Conservation (phyloP, 2,888 invertebrate species). For the Dysmachus trigonus region DNA sequence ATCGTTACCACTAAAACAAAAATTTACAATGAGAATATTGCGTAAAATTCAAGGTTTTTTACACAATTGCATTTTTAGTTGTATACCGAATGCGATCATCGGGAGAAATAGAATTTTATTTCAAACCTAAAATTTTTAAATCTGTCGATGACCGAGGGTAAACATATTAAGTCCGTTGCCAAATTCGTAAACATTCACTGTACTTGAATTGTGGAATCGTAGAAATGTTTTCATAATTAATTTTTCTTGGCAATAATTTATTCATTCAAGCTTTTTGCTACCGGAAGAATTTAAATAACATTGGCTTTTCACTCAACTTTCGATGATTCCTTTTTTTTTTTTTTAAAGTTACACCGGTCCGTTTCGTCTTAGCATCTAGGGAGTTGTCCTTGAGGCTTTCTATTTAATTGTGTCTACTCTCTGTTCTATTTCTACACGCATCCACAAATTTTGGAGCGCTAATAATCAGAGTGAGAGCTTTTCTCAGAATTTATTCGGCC, state of each 20-base stretch:
- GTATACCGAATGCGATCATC: conserved; percentile 10
- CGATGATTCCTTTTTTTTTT: background rate
- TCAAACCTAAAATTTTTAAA: conserved; percentile 8
- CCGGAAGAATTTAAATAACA: background rate
- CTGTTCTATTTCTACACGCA: background rate
- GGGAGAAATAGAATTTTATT: conserved; percentile 8
- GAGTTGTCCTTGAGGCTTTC: background rate
- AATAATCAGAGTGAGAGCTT: background rate
- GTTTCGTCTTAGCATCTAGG: background rate
- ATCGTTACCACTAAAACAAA: background rate
- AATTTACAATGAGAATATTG: background rate
- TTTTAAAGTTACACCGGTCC: background rate
- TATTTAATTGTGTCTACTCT: background rate
- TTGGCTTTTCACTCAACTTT: background rate
- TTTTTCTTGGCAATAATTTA: background rate
- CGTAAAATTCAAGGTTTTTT: background rate
- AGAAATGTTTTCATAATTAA: background rate
- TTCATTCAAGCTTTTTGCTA: background rate
- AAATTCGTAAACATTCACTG: background rate
- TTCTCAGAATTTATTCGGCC: background rate
- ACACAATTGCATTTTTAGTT: background rate
- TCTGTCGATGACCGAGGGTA: conserved; percentile 3
- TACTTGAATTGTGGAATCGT: background rate
- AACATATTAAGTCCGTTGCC: background rate
- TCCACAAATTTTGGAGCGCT: background rate